These are phyloP conservation scores for Schizopygopsis pylzovi DNA, from an alignment of 2,797 vertebrate genomes.

Conservation along the genomic window DNA sequence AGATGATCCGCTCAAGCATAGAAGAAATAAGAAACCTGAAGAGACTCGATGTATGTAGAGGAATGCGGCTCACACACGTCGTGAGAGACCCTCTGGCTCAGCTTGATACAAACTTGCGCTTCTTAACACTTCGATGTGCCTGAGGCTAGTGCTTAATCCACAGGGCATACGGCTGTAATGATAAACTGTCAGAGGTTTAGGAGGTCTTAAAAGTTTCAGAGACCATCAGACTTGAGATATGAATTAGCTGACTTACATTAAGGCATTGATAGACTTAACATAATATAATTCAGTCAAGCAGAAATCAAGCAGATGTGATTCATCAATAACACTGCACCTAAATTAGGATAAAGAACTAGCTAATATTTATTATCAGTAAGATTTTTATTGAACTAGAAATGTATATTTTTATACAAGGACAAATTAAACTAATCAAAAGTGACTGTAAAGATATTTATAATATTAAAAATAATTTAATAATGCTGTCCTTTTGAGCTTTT, in stretches of 20 bases:
- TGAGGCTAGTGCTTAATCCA: slow-evolving; percentile 12
- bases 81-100: slow-evolving; percentile 18
- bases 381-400: not conserved
- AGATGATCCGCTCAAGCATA: slow-evolving; percentile 62
- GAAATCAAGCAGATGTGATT: not conserved
- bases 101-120: slow-evolving; percentile 11
- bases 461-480: not conserved
- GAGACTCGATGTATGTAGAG: slow-evolving; percentile 9
- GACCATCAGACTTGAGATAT: not conserved
- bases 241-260: not conserved
- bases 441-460: not conserved
- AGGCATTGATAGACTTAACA: not conserved
- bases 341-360: not conserved
- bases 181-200: not conserved
- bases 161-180: not conserved
- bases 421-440: not conserved
- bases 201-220: not conserved
- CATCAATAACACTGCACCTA: not conserved
- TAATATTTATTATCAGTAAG: not conserved
- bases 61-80: not conserved
- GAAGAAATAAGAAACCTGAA: slow-evolving; percentile 14
- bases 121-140: not conserved
- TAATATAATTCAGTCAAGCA: too few relatives aligned
- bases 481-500: not conserved
- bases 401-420: not conserved